phyloP scores from a whole-genome alignment of 2,113 vertebrate species.

The Dasyprocta punctata region DNA sequence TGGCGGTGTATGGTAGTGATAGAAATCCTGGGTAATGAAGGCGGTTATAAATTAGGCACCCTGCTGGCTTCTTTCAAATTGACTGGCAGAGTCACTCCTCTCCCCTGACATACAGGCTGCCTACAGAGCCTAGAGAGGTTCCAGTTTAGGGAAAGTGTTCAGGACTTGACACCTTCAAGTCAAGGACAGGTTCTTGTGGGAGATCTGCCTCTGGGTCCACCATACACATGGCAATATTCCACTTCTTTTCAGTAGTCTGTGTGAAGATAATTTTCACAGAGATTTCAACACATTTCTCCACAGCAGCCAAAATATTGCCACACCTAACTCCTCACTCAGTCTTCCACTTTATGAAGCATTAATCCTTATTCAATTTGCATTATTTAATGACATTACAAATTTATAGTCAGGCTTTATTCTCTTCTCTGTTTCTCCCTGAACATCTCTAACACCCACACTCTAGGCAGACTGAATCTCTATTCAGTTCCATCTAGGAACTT shows the following conservation, averaged over 20 bases:
- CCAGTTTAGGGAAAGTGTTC: not conserved
- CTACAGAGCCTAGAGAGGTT: not conserved
- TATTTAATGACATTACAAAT: not conserved
- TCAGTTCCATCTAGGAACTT: not conserved
- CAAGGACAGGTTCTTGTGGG: not conserved
- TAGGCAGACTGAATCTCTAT: not conserved
- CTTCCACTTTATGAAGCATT: not conserved
- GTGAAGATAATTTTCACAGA: not conserved
- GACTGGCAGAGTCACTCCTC: not conserved
- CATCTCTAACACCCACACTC: not conserved
- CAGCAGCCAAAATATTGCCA: not conserved
- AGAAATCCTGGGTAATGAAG: not conserved
- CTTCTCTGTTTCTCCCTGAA: too few species aligned
- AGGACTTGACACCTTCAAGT: not conserved
- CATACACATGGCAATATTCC: not conserved
- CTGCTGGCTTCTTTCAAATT: not conserved
- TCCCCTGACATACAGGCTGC: not conserved
- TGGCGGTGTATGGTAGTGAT: not conserved
- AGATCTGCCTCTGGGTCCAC: not conserved
- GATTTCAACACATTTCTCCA: not conserved
- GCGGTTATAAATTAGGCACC: not conserved
- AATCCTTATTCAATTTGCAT: not conserved
- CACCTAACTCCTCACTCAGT: not conserved
- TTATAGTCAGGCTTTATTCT: not conserved
- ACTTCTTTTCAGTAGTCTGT: not conserved